Conservation (phyloP, 1,140 invertebrate genomes). For the Solenopsis fugax region DNA sequence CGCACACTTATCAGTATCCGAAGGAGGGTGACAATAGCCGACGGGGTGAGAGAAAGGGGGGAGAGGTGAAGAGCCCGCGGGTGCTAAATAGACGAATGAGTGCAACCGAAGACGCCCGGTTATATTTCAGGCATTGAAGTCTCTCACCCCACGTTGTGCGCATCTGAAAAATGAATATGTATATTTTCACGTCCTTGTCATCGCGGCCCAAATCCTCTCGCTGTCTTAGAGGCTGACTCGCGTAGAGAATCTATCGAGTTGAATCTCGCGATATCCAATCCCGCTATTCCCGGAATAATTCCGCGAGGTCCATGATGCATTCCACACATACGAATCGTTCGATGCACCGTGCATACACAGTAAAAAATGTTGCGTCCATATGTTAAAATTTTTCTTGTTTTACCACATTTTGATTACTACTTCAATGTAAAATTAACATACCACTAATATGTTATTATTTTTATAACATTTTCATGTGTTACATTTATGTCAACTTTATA, state of each 20-base stretch:
- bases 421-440: too few relatives aligned
- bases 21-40: slow-evolving; percentile 6
- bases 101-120: slow-evolving; percentile 30
- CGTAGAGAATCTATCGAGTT: too few relatives aligned
- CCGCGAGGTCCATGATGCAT: not conserved
- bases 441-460: too few relatives aligned
- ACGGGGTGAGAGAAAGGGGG: not conserved
- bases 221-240: not conserved
- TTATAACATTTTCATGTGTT: too few relatives aligned
- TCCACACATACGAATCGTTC: not conserved
- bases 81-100: slow-evolving; percentile 40
- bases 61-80: not conserved
- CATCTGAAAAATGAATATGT: slow-evolving; percentile 24
- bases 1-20: slow-evolving; percentile 54
- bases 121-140: slow-evolving; percentile 54
- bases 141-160: slow-evolving; percentile 33
- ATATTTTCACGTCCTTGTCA: not conserved
- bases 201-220: not conserved
- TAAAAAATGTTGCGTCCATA: too few relatives aligned
- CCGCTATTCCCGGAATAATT: not conserved
- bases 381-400: too few relatives aligned
- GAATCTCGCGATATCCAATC: not conserved
- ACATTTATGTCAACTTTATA: too few relatives aligned
- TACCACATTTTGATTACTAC: too few relatives aligned
- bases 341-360: not conserved